Percentiles rank a stretch among this genome's conserved stretches.
Evolutionary conservation across 2,113 vertebrate species (phyloP).

Genomic region (Notarius lentiginosus): DNA sequence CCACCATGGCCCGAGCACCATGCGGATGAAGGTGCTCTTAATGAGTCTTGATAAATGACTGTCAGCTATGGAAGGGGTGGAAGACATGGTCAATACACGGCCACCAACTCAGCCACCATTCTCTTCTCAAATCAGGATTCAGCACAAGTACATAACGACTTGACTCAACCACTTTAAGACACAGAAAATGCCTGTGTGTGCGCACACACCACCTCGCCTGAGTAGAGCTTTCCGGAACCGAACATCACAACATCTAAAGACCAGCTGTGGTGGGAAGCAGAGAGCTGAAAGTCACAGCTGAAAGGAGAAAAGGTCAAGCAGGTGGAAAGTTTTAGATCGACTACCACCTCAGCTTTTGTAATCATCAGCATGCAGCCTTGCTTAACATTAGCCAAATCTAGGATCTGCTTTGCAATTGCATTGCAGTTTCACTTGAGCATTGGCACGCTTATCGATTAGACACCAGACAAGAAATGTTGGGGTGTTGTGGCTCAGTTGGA

Average conservation of each 20-base stretch:
- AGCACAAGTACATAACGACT: not conserved
- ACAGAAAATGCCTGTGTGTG: not conserved
- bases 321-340: not conserved
- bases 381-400: not conserved
- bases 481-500: no score
- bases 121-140: not conserved
- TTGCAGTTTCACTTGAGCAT: not conserved
- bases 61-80: not conserved
- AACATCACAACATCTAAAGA: conserved; percentile 1
- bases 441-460: not conserved
- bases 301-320: conserved; percentile 17
- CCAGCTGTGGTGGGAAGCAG: not conserved
- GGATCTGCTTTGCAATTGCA: not conserved
- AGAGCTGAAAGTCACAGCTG: not conserved
- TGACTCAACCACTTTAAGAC: not conserved
- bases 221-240: not conserved
- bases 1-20: no score
- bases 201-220: not conserved
- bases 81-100: not conserved
- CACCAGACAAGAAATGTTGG: not conserved
- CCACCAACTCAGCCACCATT: not conserved
- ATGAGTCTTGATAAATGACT: not conserved
- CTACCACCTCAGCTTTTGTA: conserved; percentile 5
- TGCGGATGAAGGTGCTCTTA: not conserved
- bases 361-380: conserved; percentile 6